Evolutionary conservation across 2,888 invertebrate genomes (phyloP).

Genomic region (Phania funesta): DNA sequence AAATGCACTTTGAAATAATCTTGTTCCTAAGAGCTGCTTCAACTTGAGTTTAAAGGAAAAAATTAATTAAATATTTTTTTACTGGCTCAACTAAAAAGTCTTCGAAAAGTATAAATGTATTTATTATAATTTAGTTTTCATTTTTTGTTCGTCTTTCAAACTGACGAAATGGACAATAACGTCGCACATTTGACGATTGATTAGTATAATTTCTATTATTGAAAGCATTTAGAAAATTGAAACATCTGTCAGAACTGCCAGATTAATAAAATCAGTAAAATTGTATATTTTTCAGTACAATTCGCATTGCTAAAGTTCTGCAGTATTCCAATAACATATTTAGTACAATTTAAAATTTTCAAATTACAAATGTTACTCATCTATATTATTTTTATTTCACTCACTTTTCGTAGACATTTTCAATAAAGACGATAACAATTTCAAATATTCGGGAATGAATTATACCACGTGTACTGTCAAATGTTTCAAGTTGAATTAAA

Average conservation of each 20-base stretch:
- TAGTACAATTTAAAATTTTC: neutral
- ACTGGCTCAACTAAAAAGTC: neutral
- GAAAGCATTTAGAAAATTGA: slow-evolving; percentile 23
- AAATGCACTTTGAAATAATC: no score
- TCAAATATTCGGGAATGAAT: no score
- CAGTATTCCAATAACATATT: no score
- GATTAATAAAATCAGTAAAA: neutral
- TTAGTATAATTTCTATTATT: slow-evolving; percentile 53
- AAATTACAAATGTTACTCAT: no score
- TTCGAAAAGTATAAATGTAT: neutral
- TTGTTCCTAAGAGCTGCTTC: no score
- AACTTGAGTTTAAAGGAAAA: neutral
- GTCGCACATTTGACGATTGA: slow-evolving; percentile 43
- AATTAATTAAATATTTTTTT: neutral
- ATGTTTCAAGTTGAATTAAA: no score
- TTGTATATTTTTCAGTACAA: no score
- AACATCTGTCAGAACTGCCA: neutral
- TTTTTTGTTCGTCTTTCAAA: neutral
- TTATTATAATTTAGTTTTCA: neutral
- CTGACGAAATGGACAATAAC: slow-evolving; percentile 19
- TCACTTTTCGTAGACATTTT: no score
- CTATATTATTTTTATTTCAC: no score
- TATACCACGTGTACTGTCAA: no score
- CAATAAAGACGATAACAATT: no score
- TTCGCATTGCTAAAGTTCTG: no score